Evolutionary conservation across 2,113 vertebrate species (phyloP).

Genomic region (Puma concolor): DNA sequence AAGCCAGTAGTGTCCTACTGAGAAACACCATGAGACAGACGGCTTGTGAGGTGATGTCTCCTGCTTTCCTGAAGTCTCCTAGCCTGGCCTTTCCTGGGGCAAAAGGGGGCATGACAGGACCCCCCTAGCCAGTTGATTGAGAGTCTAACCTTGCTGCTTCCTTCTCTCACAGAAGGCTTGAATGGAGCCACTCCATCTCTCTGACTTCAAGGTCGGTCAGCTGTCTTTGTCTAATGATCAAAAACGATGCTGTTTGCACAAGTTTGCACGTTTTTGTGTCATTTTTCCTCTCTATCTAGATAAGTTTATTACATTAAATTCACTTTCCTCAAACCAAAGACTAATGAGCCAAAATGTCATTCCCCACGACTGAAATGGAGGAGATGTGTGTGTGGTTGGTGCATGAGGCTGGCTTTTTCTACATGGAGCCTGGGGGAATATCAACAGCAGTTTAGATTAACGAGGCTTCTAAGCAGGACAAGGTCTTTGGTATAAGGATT

Average conservation of each 20-base stretch:
- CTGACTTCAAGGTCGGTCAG: not conserved
- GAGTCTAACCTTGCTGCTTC: not conserved
- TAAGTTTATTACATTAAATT: not conserved
- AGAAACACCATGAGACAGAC: not conserved
- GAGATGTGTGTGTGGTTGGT: accelerated
- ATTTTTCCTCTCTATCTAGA: not conserved
- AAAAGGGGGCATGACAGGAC: not conserved
- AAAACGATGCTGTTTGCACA: not conserved
- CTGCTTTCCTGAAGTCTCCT: not conserved
- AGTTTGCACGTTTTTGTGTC: not conserved
- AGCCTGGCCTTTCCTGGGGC: not conserved
- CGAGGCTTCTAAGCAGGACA: not conserved
- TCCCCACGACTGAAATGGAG: not conserved
- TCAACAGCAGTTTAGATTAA: not conserved
- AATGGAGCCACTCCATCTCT: not conserved
- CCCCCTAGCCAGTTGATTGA: not conserved
- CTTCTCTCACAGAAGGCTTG: not conserved
- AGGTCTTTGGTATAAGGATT: slow-evolving; percentile 3
- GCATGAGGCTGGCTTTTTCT: not conserved
- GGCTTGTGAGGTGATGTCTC: not conserved
- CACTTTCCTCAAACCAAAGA: not conserved
- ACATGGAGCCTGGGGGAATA: not conserved
- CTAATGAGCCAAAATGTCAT: too few relatives aligned
- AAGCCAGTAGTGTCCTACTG: not conserved
- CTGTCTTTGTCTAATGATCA: not conserved